Evolutionary conservation across 1,140 invertebrate species (phyloP).

Genomic region (Paraescarpia echinospica): DNA sequence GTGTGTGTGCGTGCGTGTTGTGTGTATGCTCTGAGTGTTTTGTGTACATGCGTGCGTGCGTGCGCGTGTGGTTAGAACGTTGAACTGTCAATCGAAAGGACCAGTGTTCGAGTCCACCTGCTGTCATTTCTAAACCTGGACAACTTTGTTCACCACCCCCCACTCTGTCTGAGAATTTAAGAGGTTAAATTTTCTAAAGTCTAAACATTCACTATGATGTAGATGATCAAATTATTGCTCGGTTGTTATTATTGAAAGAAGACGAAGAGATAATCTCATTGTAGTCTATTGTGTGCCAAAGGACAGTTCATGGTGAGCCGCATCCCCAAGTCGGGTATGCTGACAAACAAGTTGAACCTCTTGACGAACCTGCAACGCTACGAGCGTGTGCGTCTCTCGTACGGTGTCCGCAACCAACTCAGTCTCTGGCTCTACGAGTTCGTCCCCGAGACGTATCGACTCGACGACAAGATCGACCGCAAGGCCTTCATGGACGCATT

Average conservation of each 20-base stretch:
- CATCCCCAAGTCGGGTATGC: slow-evolving; percentile 55
- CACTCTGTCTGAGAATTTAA: neutral
- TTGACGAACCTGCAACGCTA: slow-evolving; percentile 55
- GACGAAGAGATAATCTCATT: neutral
- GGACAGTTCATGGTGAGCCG: slow-evolving; percentile 59
- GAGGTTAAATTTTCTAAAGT: neutral
- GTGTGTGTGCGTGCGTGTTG: too few relatives aligned
- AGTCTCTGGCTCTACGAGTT: slow-evolving; percentile 40
- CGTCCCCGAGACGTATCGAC: slow-evolving; percentile 56
- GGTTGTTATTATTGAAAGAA: neutral
- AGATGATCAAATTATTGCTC: neutral
- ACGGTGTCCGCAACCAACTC: neutral
- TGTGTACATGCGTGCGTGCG: too few relatives aligned
- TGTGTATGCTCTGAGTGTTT: too few relatives aligned
- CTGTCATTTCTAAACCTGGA: neutral
- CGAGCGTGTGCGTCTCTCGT: slow-evolving; percentile 39
- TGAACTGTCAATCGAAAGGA: neutral
- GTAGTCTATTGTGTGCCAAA: slow-evolving; percentile 20
- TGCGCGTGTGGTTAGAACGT: neutral
- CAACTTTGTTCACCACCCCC: neutral
- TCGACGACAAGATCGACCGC: slow-evolving; percentile 55
- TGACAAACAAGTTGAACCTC: slow-evolving; percentile 58
- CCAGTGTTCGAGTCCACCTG: neutral
- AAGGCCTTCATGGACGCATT: slow-evolving; percentile 49
- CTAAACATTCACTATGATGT: neutral